phyloP scores from a whole-genome alignment of 2,797 vertebrate genomes.

The Melanitta fusca region DNA sequence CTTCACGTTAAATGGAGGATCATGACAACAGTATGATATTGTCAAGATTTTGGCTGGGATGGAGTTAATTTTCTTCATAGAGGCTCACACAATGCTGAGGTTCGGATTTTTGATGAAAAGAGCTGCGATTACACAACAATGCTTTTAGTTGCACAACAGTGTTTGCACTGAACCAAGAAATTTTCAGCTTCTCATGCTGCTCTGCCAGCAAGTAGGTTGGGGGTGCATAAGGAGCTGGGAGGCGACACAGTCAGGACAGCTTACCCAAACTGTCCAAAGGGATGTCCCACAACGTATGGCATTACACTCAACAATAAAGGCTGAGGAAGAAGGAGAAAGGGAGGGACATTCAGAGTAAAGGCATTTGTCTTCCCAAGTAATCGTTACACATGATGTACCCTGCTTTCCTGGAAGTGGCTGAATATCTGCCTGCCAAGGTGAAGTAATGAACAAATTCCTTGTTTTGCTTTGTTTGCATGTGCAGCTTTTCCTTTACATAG shows the following conservation, averaged over 20 bases:
- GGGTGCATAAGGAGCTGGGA: background rate
- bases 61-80: background rate
- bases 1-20: background rate
- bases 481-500: background rate
- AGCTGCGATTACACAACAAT: background rate
- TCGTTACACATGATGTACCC: too few species aligned
- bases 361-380: background rate
- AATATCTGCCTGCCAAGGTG: background rate
- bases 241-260: background rate
- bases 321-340: too few species aligned
- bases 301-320: too few species aligned
- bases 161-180: background rate
- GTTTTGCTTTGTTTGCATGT: background rate
- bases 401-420: background rate
- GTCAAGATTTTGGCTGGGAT: background rate
- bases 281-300: background rate
- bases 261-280: background rate
- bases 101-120: background rate
- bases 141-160: background rate
- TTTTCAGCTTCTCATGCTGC: background rate
- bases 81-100: background rate
- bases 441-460: background rate
- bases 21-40: too few species aligned
- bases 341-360: too few species aligned
- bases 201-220: background rate